Evolutionary conservation across 23 tunicate genomes (phyloP).

Genomic region (Phallusia fumigata): DNA sequence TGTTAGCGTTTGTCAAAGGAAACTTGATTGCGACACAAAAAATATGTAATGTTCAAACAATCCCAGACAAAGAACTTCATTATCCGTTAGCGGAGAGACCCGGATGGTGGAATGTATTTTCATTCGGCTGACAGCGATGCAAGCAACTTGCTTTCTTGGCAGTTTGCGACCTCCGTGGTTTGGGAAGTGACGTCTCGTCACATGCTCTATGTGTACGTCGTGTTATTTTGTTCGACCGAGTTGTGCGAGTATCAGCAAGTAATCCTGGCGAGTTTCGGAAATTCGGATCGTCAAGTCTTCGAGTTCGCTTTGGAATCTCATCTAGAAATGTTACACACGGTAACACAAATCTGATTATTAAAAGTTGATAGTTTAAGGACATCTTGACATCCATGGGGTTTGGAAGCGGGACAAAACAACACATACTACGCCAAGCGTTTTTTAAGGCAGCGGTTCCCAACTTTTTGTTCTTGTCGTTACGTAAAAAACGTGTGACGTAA

Average conservation of each 20-base stretch:
- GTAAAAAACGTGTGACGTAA: too few species aligned
- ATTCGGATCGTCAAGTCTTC: slow-evolving; percentile 63
- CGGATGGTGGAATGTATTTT: too few species aligned
- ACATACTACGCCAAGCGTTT: too few species aligned
- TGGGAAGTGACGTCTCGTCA: background rate
- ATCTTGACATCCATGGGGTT: too few species aligned
- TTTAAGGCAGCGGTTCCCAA: too few species aligned
- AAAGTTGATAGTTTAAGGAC: too few species aligned
- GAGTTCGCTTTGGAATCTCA: slow-evolving; percentile 66
- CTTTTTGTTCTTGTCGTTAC: too few species aligned
- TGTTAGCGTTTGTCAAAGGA: background rate
- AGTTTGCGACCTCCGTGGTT: too few species aligned
- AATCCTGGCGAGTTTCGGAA: slow-evolving; percentile 62
- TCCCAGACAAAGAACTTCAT: background rate
- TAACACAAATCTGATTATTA: too few species aligned
- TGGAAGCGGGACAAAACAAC: too few species aligned
- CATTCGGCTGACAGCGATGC: too few species aligned
- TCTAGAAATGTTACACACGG: slow-evolving; percentile 6
- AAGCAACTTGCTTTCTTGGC: too few species aligned
- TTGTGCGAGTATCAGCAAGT: slow-evolving; percentile 47
- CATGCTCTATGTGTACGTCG: background rate
- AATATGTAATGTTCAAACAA: background rate
- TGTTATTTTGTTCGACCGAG: slow-evolving; percentile 56
- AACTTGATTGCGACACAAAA: background rate
- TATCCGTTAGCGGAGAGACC: background rate